phyloP scores from a whole-genome alignment of 2,797 vertebrate species.

The Mormyrops attenuatus region DNA sequence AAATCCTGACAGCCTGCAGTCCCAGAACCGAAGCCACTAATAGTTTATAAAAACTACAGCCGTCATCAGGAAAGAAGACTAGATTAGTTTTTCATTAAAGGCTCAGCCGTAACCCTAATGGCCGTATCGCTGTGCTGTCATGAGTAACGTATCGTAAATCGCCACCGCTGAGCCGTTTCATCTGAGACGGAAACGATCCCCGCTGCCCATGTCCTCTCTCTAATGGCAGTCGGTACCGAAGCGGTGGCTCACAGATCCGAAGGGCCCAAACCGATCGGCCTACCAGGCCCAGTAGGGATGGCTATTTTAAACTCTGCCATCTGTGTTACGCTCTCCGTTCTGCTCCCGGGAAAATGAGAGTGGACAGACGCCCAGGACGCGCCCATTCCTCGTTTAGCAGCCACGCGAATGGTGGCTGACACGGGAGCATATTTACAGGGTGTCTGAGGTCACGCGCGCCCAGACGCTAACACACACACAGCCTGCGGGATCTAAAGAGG shows the following conservation, averaged over 20 bases:
- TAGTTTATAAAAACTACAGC: not conserved
- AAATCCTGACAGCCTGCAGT: conserved; percentile 25
- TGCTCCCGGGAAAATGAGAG: not conserved
- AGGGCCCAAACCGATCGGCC: not conserved
- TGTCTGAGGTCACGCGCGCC: conserved; percentile 11
- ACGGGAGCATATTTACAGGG: not conserved
- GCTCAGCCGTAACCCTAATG: not conserved
- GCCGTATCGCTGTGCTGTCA: conserved; percentile 14
- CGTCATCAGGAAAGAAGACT: not conserved
- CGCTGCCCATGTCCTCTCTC: not conserved
- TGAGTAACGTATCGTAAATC: conserved; percentile 13
- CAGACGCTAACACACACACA: conserved; percentile 30
- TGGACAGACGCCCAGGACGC: not conserved
- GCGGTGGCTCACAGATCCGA: not conserved
- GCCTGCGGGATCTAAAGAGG: not conserved
- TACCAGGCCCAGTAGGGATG: not conserved
- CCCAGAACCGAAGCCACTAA: not conserved
- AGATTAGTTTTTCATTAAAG: conserved; percentile 20
- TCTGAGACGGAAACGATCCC: not conserved
- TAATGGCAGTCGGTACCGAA: not conserved
- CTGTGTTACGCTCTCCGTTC: not conserved
- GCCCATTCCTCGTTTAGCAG: not conserved
- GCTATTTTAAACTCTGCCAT: not conserved
- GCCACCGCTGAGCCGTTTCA: conserved; percentile 5
- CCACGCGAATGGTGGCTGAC: not conserved